A percentile compares a stretch with the other conserved stretches of the same genome.
These are phyloP conservation scores for Otis tarda DNA, from an alignment of 2,113 vertebrate species.

Conservation along the genomic window DNA sequence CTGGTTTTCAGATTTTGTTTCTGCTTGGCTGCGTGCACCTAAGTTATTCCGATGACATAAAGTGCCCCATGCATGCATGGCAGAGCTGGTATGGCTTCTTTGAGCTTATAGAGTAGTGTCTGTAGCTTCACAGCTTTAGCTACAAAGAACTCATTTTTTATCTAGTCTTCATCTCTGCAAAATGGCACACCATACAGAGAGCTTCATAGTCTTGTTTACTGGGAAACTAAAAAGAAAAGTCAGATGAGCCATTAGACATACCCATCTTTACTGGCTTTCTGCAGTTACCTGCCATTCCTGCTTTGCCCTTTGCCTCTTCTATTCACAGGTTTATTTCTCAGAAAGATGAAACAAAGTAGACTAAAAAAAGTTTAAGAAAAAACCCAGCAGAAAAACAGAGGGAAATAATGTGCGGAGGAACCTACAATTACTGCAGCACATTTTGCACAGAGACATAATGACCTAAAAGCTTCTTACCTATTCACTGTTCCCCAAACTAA, in stretches of 20 bases:
- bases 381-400: background rate
- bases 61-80: background rate
- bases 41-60: background rate
- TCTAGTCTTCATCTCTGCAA: background rate
- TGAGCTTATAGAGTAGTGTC: background rate
- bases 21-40: background rate
- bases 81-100: background rate
- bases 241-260: background rate
- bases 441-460: background rate
- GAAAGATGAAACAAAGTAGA: background rate
- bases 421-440: background rate
- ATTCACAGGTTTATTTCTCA: background rate
- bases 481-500: background rate
- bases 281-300: background rate
- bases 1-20: background rate
- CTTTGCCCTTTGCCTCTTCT: background rate
- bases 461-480: background rate
- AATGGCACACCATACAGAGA: background rate
- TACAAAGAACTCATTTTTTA: background rate
- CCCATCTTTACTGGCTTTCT: background rate
- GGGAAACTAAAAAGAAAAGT: background rate
- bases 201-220: background rate
- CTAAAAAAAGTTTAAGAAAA: fast-evolving
- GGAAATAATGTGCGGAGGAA: background rate
- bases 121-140: background rate